Conservation (phyloP, 2,888 invertebrate genomes). For the Leptogaster cylindrica region DNA sequence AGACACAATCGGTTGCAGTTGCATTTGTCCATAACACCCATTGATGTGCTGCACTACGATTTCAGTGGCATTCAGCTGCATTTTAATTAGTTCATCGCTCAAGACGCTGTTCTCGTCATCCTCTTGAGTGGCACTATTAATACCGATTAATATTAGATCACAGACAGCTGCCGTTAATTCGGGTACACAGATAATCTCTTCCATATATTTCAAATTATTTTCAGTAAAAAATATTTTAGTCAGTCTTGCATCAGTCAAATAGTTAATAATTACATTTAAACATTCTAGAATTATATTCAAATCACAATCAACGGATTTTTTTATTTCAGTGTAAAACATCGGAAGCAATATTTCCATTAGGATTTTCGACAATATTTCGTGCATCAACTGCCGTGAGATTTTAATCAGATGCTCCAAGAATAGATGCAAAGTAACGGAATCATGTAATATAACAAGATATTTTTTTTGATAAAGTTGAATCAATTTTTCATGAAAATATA, state of each 20-base stretch:
- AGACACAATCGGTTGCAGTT: too few relatives aligned
- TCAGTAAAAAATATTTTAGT: constrained; percentile 59
- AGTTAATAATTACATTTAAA: constrained; percentile 58
- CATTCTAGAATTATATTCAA: constrained; percentile 53
- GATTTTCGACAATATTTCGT: constrained; percentile 56
- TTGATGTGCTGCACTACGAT: too few relatives aligned
- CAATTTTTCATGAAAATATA: constrained; percentile 54
- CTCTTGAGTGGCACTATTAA: constrained; percentile 54
- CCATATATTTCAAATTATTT: constrained; percentile 58
- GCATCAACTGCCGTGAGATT: constrained; percentile 56
- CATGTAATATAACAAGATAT: constrained; percentile 41
- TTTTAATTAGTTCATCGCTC: constrained; percentile 55
- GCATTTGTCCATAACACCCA: too few relatives aligned
- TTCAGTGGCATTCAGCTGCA: constrained; percentile 53
- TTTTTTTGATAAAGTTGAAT: constrained; percentile 52
- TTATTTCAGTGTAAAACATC: constrained; percentile 55
- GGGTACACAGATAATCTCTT: constrained; percentile 56
- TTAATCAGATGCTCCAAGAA: constrained; percentile 58
- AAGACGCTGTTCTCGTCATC: too few relatives aligned
- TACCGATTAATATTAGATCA: constrained; percentile 60
- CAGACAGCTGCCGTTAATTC: constrained; percentile 56
- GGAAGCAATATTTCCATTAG: constrained; percentile 58
- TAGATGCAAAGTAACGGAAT: constrained; percentile 50
- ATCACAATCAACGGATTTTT: neutral
- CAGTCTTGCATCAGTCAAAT: constrained; percentile 58